Percentiles rank a stretch among this genome's conserved stretches.
These are phyloP conservation scores for Triops longicaudatus DNA, from an alignment of 1,140 invertebrate genomes.

Conservation along the genomic window DNA sequence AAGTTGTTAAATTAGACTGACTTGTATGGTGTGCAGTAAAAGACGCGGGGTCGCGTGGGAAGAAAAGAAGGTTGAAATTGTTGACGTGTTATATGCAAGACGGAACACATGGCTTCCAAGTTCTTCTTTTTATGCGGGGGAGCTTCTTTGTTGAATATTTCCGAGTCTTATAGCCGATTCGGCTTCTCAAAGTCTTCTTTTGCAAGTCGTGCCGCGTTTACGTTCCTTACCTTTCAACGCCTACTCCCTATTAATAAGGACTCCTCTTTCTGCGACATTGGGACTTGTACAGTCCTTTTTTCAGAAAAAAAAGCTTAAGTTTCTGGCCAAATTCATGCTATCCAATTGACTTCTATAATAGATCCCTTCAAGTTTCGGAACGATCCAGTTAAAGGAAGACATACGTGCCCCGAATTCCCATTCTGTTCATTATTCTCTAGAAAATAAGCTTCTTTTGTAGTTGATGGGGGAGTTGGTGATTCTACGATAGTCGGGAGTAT, in stretches of 20 bases:
- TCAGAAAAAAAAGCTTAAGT: background rate
- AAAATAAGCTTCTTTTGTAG: background rate
- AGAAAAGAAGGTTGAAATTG: background rate
- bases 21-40: background rate
- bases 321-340: background rate
- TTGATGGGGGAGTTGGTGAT: background rate
- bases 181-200: background rate
- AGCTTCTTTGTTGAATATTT: background rate
- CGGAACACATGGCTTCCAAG: background rate
- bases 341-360: background rate
- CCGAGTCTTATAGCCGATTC: background rate
- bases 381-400: background rate
- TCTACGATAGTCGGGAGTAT: background rate
- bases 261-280: background rate
- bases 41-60: background rate
- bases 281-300: background rate
- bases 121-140: background rate
- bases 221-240: background rate
- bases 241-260: conserved; percentile 1
- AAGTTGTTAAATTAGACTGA: conserved; percentile 1
- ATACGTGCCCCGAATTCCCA: background rate
- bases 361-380: background rate
- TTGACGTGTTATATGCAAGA: conserved; percentile 12
- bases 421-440: background rate
- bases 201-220: background rate